Evolutionary conservation across 2,113 vertebrate species (phyloP), one percentile per base, ranked within the genome.

Genomic region (Aphelocoma coerulescens): DNA sequence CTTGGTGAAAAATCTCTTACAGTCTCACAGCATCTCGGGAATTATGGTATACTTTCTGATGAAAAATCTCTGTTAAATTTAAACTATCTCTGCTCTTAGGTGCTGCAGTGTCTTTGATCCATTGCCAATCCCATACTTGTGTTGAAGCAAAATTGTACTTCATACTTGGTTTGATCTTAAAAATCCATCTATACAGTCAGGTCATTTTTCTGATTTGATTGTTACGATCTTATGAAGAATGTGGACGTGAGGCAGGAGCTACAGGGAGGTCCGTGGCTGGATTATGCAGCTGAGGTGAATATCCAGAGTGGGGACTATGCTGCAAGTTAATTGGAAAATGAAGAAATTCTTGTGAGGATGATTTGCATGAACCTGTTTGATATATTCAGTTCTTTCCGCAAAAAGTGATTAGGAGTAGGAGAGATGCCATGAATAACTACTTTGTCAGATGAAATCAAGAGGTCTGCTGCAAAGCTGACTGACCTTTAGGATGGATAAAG

Each of bases 151-250:
- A 93, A 95, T 91, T 93, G 37, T 85, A n/a, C 77, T 91, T 95
- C 81, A 46, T 96, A 92, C 63, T 89, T 93, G 77, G 52, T 80
- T 96, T 92, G 85, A 66, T 87, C 85, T 95, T 96, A 95, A 94
- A 95, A 92, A 85, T 77, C 71, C 24, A 58, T 85, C 82, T 85
- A 0, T 92, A 16, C 48, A 91, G 71, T 66, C 37, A 71, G 82
- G 84, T 85, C 82, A 84, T 79, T 96, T 95, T 96, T 93, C 86
- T 92, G 39, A 35, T 67, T 81, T 89, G 68, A 71, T 88, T 84
- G 43, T 91, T 96, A 39, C 0, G 1, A 44, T 72, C 41, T 84
- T 91, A 37, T 4, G 76, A 92, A 75, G 76, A 88, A 41, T 3
- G 13, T 82, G 79, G 57, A 65, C 86, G 49, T 78, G 76, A 96